phyloP scores from a whole-genome alignment of 2,797 vertebrate genomes.

The Emydoidea blandingii region DNA sequence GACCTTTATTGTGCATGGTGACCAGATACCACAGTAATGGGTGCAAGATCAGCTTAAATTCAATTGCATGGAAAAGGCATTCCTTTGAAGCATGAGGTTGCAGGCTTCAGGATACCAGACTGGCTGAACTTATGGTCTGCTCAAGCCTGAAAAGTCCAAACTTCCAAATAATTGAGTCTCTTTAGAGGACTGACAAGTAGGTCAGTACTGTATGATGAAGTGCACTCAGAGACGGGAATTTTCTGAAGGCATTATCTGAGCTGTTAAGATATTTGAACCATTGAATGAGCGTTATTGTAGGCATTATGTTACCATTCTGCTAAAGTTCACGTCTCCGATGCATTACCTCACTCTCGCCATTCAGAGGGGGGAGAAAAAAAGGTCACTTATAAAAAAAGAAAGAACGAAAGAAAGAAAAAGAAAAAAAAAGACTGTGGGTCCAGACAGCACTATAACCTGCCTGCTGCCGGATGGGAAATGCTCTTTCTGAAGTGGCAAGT shows the following conservation, averaged over 20 bases:
- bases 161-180: background rate
- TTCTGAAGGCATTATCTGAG: conserved; percentile 31
- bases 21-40: background rate
- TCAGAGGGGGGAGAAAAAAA: background rate
- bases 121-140: background rate
- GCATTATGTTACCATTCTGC: conserved; percentile 28
- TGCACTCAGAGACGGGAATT: conserved; percentile 17
- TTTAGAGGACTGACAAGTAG: conserved; percentile 18
- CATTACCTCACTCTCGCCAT: conserved; percentile 23
- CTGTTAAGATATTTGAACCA: conserved; percentile 34
- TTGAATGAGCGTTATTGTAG: conserved; percentile 19
- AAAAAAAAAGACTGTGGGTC: background rate
- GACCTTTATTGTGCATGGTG: background rate
- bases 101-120: background rate
- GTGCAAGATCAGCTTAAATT: background rate
- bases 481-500: background rate
- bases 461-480: background rate
- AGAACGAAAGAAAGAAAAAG: background rate
- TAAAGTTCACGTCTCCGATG: conserved; percentile 26
- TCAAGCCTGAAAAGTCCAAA: background rate
- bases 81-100: background rate
- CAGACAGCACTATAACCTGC: background rate
- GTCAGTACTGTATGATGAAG: conserved; percentile 16
- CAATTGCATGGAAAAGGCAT: background rate
- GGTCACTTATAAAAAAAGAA: background rate